Conservation (phyloP, 1,140 invertebrate species). For the Spodoptera litura region DNA sequence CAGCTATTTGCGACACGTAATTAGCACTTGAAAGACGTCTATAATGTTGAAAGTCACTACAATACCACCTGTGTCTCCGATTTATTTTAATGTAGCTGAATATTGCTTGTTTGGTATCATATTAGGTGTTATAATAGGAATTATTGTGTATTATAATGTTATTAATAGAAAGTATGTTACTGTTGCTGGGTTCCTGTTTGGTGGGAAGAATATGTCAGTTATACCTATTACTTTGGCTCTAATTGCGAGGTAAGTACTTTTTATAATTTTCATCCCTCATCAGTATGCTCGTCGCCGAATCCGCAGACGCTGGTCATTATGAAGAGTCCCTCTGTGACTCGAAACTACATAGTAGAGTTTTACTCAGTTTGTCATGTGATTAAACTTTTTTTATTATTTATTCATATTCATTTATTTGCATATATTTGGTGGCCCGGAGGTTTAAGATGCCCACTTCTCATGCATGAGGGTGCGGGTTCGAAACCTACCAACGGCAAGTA, state of each 20-base stretch:
- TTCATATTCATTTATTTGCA: too few species aligned
- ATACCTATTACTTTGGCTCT: conserved; percentile 76
- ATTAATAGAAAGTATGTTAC: conserved; percentile 79
- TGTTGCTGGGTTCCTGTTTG: conserved; percentile 77
- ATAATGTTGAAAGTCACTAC: conserved; percentile 65
- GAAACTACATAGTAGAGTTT: too few species aligned
- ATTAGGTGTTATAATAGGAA: conserved; percentile 78
- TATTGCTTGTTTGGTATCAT: conserved; percentile 81
- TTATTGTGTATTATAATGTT: conserved; percentile 79
- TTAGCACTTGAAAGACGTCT: conserved; percentile 38
- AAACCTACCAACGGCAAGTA: too few species aligned
- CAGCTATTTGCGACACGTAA: conserved; percentile 54
- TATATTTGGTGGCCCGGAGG: too few species aligned
- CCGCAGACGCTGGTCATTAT: too few species aligned
- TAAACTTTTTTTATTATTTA: too few species aligned
- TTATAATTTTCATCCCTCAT: background rate
- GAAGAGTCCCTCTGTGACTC: too few species aligned
- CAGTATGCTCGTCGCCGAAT: too few species aligned
- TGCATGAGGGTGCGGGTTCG: too few species aligned
- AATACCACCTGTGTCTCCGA: conserved; percentile 64
- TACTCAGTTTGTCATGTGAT: too few species aligned
- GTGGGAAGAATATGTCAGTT: conserved; percentile 82
- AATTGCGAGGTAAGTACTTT: conserved; percentile 73
- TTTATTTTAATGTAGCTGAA: conserved; percentile 82
- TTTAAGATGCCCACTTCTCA: too few species aligned